A percentile compares a stretch with the other conserved stretches of the same genome.
Evolutionary conservation across 2,113 vertebrate species (phyloP).

Genomic region (Bubo scandiacus): DNA sequence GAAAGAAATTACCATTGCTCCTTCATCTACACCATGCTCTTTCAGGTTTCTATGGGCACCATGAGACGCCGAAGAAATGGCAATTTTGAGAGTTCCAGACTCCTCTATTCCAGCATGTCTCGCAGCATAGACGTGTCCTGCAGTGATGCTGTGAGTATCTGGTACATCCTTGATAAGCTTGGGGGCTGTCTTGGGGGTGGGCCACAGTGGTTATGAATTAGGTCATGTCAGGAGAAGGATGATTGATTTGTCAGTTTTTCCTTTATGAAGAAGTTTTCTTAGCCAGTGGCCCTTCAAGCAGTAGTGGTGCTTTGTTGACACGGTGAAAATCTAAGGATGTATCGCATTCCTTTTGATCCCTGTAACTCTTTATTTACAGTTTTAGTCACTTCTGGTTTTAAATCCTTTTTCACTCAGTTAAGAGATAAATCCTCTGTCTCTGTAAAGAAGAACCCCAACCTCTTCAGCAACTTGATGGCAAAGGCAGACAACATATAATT

Average conservation of each 20-base stretch:
- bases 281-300: not conserved
- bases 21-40: rapidly evolving
- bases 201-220: rapidly evolving
- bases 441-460: not conserved
- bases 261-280: not conserved
- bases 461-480: not conserved
- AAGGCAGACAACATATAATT: not conserved
- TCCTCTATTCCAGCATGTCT: slow-evolving; percentile 68
- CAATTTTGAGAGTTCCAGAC: slow-evolving; percentile 59
- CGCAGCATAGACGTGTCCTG: slow-evolving; percentile 64
- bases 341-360: not conserved
- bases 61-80: slow-evolving; percentile 60
- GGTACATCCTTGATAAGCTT: too few relatives aligned
- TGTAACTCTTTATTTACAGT: not conserved
- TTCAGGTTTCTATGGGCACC: slow-evolving; percentile 32
- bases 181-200: not conserved
- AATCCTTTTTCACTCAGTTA: not conserved
- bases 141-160: slow-evolving; percentile 55
- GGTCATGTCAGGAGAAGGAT: not conserved
- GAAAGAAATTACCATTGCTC: not conserved
- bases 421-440: not conserved
- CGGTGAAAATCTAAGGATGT: not conserved
- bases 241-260: not conserved
- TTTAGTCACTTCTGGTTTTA: not conserved
- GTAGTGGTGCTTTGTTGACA: not conserved